phyloP scores from a whole-genome alignment of 2,113 vertebrate species.

The Panurus biarmicus region DNA sequence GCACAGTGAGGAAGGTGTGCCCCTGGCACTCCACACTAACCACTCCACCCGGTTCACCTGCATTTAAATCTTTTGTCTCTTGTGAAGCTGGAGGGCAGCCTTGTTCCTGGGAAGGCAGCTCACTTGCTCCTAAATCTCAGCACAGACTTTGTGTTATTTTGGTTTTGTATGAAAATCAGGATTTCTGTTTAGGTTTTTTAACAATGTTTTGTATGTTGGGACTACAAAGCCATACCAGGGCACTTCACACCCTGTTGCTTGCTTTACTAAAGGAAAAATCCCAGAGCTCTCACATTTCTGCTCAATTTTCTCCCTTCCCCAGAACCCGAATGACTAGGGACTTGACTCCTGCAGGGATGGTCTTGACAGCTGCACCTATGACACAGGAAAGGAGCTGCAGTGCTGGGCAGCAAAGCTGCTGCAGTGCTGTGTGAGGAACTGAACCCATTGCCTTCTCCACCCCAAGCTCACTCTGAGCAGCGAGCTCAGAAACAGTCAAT shows the following conservation, averaged over 20 bases:
- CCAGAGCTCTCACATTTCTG: background rate
- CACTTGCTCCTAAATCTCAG: background rate
- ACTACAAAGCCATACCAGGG: background rate
- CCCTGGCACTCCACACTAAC: background rate
- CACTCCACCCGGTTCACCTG: background rate
- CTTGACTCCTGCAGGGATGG: background rate
- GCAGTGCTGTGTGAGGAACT: background rate
- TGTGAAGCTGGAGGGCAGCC: background rate
- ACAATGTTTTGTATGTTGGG: background rate
- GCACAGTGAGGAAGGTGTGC: background rate
- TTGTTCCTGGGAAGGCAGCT: background rate
- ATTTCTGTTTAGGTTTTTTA: background rate
- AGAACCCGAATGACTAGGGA: background rate
- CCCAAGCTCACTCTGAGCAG: background rate
- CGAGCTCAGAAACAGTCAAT: background rate
- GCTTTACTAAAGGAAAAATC: background rate
- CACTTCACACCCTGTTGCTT: background rate
- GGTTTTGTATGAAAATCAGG: background rate
- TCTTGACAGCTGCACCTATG: background rate
- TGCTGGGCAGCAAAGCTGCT: background rate
- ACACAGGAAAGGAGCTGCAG: background rate
- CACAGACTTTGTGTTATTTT: background rate
- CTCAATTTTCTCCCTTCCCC: background rate
- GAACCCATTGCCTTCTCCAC: background rate
- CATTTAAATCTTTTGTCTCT: accelerated